Conservation (phyloP, 2,888 invertebrate species). For the Drosophila dives region DNA sequence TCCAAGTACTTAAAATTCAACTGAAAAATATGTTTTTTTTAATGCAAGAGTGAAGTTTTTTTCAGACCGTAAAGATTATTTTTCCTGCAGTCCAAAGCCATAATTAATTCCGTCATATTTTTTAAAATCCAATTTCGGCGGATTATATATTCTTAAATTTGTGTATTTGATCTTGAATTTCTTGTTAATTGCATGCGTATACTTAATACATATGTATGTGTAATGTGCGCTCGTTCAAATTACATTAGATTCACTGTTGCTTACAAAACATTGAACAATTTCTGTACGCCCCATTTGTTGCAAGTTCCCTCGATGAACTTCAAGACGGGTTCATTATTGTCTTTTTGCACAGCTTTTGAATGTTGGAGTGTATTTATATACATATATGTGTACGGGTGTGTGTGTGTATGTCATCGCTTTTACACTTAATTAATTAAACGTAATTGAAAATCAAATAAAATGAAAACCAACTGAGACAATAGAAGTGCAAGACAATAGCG, state of each 20-base stretch:
- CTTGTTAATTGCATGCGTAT: conserved; percentile 32
- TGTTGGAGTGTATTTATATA: neutral
- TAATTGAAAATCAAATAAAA: conserved; percentile 79
- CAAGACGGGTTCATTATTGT: conserved; percentile 14
- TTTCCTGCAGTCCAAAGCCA: conserved; percentile 23
- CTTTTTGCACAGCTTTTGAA: conserved; percentile 1
- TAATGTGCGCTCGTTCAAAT: conserved; percentile 34
- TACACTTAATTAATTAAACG: conserved; percentile 79
- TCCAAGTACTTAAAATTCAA: neutral
- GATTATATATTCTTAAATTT: conserved; percentile 20
- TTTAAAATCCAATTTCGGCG: conserved; percentile 23
- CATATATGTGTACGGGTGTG: conserved; percentile 12
- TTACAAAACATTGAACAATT: conserved; percentile 71
- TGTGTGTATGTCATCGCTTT: conserved; percentile 54
- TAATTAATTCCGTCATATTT: conserved; percentile 27
- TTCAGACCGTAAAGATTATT: conserved; percentile 28
- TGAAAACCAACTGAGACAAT: conserved; percentile 66
- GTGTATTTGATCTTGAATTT: conserved; percentile 23
- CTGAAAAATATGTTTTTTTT: neutral
- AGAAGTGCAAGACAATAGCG: conserved; percentile 70
- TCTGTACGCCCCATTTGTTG: conserved; percentile 56
- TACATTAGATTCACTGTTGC: conserved; percentile 35
- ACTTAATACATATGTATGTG: conserved; percentile 26
- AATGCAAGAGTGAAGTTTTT: neutral
- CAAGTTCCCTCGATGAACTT: conserved; percentile 1